Evolutionary conservation across 1,140 invertebrate species (phyloP), one percentile per base, ranked within the genome.

Genomic region (Orchesella cincta): DNA sequence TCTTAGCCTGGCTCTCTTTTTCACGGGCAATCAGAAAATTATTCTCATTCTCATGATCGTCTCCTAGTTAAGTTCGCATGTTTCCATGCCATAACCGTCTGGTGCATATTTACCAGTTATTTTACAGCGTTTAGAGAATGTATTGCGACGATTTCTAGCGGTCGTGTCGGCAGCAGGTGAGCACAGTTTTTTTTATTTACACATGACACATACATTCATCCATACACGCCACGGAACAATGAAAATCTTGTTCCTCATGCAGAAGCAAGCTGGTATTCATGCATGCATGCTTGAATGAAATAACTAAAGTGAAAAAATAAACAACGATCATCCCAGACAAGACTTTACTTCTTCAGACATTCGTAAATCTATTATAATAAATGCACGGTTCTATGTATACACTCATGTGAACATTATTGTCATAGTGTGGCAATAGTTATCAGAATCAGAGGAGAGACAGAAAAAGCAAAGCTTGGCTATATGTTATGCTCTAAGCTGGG

Each of bases 51-150:
- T n/a, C n/a, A n/a, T n/a, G n/a, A n/a, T n/a, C n/a, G n/a, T n/a
- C n/a, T n/a, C n/a, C n/a, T n/a, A n/a, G n/a, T n/a, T 46, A 46
- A 46, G 52, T 57, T 57, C 23, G 52, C 52, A 57, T 57, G 52
- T 57, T 57, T 57, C 23, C 8, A 57, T 57, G 8, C 52, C 52
- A 57, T 57, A 57, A 57, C 23, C 14, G 23, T 57, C 23, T 23
- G 12, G 5, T 46, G 5, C 39, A 46, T 46, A 46, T 46, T 46
- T 46, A 18, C 39, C 39, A 46, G 18, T 18, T 46, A 46, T 46
- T 46, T 46, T 46, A 46, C 39, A 46, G 5, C 18, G 5, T 46
- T 8, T 18, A 46, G n/a, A 46, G 18, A 46, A 46, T 5, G 5
- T 5, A 46, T 46, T 46, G 39, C 39, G 5, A 46, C 39, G 18